A percentile compares a stretch with the other conserved stretches of the same genome.
Evolutionary conservation across 2,888 invertebrate species (phyloP).

Genomic region (Coleophora flavipennella): DNA sequence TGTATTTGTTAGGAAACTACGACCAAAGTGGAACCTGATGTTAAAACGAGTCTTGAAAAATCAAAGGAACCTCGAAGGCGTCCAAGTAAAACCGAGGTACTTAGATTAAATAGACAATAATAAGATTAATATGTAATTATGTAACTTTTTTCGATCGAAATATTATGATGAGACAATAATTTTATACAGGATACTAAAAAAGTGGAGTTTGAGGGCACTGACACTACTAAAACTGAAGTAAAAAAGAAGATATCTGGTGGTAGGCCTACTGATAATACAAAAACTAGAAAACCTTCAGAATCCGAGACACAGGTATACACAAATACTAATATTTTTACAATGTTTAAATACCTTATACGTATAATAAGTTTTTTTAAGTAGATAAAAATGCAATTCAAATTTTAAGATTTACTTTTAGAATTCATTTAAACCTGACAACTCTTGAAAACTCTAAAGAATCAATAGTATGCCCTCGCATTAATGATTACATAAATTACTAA

Average conservation of each 20-base stretch:
- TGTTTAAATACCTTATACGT: too few species aligned
- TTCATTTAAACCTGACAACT: too few species aligned
- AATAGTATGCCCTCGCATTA: too few species aligned
- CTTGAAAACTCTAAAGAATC: too few species aligned
- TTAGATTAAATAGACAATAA: background rate
- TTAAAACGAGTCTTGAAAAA: conserved; percentile 30
- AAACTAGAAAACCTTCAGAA: conserved; percentile 23
- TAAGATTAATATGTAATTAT: too few species aligned
- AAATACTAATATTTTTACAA: background rate
- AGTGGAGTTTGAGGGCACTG: conserved; percentile 12
- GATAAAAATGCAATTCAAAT: too few species aligned
- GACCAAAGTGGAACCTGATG: conserved; percentile 36
- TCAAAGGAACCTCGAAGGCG: conserved; percentile 19
- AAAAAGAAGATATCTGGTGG: conserved; percentile 18
- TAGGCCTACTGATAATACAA: conserved; percentile 24
- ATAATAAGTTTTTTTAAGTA: too few species aligned
- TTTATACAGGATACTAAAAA: conserved; percentile 16
- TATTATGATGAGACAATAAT: background rate
- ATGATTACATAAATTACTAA: too few species aligned
- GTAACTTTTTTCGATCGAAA: too few species aligned
- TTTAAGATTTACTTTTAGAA: too few species aligned
- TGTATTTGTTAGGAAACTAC: conserved; percentile 39
- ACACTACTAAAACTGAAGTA: conserved; percentile 14
- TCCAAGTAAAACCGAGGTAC: conserved; percentile 41
- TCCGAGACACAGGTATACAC: conserved; percentile 18